Base-by-base conservation (phyloP, 2,113 vertebrate genomes). In the Oriolus oriolus region DNA sequence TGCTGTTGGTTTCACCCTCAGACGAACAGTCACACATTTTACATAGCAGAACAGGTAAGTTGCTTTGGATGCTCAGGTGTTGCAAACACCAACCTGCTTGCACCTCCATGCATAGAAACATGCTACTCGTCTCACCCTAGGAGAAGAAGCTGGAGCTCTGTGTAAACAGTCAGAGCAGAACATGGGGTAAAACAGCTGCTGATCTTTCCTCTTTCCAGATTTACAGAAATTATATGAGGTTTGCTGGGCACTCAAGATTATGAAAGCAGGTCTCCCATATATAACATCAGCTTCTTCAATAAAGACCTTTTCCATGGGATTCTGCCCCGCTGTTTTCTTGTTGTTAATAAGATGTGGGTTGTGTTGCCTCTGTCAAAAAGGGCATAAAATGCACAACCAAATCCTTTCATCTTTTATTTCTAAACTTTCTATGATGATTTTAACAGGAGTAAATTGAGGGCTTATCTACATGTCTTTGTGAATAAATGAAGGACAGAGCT, bases 1-100 rank as follows among this genome's bases (percentile, higher is more conserved):
- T 99, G 99, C 97, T 98, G 99, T 97, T 99, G 99, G 99, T 98
- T 98, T 85, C 99, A 99, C 94, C 99, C 99, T n/a, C 95, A 99
- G 96, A 99, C 98, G 1, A 91, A 99, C 97, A 99, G 99, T 97
- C 99, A 98, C 83, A 99, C 99, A 6, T 99, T 99, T 98, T 99
- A 99, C 98, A 98, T 99, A 47, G 99, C 99, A 6, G 99, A 99
- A 91, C 99, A 99, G 98, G 99, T 98, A 78, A 98, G 95, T n/a
- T 28, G 27, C 28, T 57, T 52, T 78, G 56, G 13, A 16, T 64
- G 57, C 47, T 89, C 31, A 61, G 35, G 37, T 66, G 49, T 47
- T 90, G 57, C 60, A 57, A 28, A 30, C 65, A 78, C 37, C 26
- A 61, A 41, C 41, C 60, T 78, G 52, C 47, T 93, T 89, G 47